Base-by-base conservation (phyloP, 2,113 vertebrate species). In the Oncorhynchus mykiss region DNA sequence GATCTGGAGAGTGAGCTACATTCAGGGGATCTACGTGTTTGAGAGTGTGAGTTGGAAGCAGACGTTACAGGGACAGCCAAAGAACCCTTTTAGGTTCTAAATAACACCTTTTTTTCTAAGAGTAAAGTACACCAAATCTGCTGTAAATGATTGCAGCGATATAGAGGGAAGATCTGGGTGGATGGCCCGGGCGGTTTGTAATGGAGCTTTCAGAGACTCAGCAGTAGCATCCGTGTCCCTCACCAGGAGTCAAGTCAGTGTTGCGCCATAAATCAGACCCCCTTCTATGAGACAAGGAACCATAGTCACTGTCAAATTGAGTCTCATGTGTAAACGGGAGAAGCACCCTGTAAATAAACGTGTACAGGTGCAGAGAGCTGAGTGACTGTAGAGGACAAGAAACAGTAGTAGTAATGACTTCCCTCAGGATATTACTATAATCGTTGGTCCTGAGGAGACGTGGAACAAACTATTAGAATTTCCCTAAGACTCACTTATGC, bases 341-440 rank as follows among this genome's bases (percentile, higher is more conserved):
- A 2, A 13, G 51, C 3, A 2, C 57, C 3, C 27, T 29, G 48
- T 72, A 75, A 78, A 73, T 9, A 72, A 77, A 72, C 24, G 29
- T 29, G 60, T 24, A 1, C 9, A 29, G 71, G 78, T 4, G 14
- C 48, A 48, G 73, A 49, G 51, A 62, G 57, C 18, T 62, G 59
- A 22, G 67, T 66, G 22, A 65, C 65, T 25, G 60, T 70, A 66
- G 68, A 74, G 49, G 16, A 54, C 16, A 5, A 18, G 14, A 5
- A 16, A 54, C 51, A 14, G 13, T 77, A 65, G 83, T 78, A 4
- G 13, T 74, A 65, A 84, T 78, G 75, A 80, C 82, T 84, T 67
- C 84, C 84, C 81, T 4, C 3, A 67, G 79, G 86, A 85, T 74
- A 84, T 87, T 83, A 79, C 51, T 70, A 57, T 86, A 78, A 86